Evolutionary conservation across 2,113 vertebrate genomes (phyloP), one percentile per base, ranked within the genome.

Genomic region (Eclectus roratus): DNA sequence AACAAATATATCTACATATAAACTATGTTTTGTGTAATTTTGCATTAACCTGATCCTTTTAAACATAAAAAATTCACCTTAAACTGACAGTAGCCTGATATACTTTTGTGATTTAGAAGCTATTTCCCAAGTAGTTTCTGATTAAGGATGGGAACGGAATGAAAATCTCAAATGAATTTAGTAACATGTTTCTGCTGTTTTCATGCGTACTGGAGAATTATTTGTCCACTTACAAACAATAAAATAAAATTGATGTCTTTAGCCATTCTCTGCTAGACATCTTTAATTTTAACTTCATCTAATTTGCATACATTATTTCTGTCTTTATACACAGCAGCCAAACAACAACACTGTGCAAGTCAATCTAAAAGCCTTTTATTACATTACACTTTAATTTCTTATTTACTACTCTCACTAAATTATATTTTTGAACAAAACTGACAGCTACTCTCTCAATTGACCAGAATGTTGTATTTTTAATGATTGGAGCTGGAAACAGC

Each of bases 221-320:
- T 92, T 96, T 97, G 93, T 92, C 74, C 50, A 24, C 20, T 95
- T 70, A 61, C 23, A 93, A 96, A 95, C 55, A 94, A 55, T 91
- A 86, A 96, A 97, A 96, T 79, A 55, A 96, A 93, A 94, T 89
- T 91, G 43, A 10, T 16, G 88, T 89, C 76, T 94, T 96, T 95
- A 96, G 41, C 28, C 50, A 56, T 95, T 95, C 68, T 96, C 88
- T 93, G 61, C 68, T 93, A 96, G 94, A 91, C 80, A 91, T 85
- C 68, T 95, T 95, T 97, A 96, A 96, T 96, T 97, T 79, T 78
- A 96, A 52, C 61, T 92, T 90, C 37, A 95, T 96, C 91, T 93
- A 94, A 96, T 97, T 97, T 97, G 68, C 94, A 97, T 96, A 93
- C 17, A 96, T 97, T 97, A 96, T 96, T 95, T 97, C 97, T 97